Conservation (phyloP, 1,140 invertebrate genomes). For the Pachyrhynchus sulphureomaculatus region DNA sequence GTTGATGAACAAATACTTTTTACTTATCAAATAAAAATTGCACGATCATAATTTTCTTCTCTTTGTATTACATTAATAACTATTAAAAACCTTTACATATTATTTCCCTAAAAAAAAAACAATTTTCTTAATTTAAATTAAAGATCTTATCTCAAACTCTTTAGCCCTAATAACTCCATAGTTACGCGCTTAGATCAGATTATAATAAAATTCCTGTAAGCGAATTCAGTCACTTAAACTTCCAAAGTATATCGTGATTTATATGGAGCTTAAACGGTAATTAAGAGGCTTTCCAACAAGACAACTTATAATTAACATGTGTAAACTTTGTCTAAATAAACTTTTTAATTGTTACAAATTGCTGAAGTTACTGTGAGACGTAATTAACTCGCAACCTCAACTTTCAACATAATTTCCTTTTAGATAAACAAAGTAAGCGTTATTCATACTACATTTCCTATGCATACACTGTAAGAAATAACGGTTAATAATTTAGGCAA, state of each 20-base stretch:
- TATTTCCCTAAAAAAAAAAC: no score
- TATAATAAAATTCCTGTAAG: slow-evolving; percentile 28
- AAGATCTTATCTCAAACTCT: neutral
- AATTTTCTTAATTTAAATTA: no score
- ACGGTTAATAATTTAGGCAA: no score
- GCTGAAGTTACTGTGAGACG: slow-evolving; percentile 46
- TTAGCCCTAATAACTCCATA: neutral
- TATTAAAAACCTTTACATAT: no score
- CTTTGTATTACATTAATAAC: no score
- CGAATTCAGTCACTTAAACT: slow-evolving; percentile 33
- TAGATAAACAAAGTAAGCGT: slow-evolving; percentile 29
- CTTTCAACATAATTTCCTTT: slow-evolving; percentile 34
- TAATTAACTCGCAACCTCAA: slow-evolving; percentile 43
- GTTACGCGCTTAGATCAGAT: slow-evolving; percentile 18
- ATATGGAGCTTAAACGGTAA: slow-evolving; percentile 40
- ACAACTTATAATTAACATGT: slow-evolving; percentile 51
- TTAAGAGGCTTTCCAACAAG: slow-evolving; percentile 46
- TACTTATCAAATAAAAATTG: no score
- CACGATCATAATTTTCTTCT: no score
- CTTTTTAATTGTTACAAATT: slow-evolving; percentile 53
- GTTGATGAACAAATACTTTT: no score
- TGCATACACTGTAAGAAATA: no score
- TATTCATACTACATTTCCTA: neutral
- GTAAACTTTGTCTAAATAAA: slow-evolving; percentile 49
- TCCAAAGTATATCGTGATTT: slow-evolving; percentile 40